A percentile compares a stretch with the other conserved stretches of the same genome.
Conservation (phyloP, 2,888 invertebrate genomes). For the Drosophila subsilvestris region DNA sequence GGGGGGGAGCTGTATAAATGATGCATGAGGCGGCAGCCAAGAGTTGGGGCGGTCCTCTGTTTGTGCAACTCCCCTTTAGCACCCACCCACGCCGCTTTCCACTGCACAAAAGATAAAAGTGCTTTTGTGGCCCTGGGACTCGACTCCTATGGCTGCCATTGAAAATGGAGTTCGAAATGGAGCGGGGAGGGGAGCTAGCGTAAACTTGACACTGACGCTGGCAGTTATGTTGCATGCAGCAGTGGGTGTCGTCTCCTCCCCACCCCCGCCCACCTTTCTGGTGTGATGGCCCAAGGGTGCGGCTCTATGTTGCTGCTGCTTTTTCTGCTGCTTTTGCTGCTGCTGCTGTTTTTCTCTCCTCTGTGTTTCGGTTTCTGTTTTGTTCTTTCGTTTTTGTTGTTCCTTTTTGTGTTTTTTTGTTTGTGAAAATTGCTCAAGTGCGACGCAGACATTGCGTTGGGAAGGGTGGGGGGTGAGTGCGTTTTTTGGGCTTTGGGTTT, state of each 20-base stretch:
- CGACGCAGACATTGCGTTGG: conserved; percentile 64
- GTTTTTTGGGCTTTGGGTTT: conserved; percentile 45
- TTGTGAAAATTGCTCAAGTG: conserved; percentile 75
- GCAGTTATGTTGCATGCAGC: conserved; percentile 68
- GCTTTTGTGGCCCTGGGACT: conserved; percentile 55
- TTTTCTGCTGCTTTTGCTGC: conserved; percentile 38
- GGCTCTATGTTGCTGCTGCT: conserved; percentile 42
- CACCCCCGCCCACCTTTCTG: background rate
- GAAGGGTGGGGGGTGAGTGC: background rate
- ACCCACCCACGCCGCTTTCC: conserved; percentile 31
- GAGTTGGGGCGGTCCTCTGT: conserved; percentile 38
- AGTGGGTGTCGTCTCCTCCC: background rate
- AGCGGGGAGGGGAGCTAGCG: conserved; percentile 38
- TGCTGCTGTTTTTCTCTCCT: conserved; percentile 36
- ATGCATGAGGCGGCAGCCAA: conserved; percentile 48
- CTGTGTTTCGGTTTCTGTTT: conserved; percentile 22
- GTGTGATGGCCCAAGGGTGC: conserved; percentile 56
- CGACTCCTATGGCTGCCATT: conserved; percentile 67
- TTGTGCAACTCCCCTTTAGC: background rate
- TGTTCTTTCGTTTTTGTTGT: conserved; percentile 9
- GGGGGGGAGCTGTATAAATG: conserved; percentile 52
- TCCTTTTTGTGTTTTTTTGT: conserved; percentile 1
- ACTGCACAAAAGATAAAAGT: conserved; percentile 71
- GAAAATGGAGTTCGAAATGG: conserved; percentile 73
- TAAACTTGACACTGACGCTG: conserved; percentile 82